Conservation (phyloP, 2,888 invertebrate species). For the Tetramorium bicarinatum region DNA sequence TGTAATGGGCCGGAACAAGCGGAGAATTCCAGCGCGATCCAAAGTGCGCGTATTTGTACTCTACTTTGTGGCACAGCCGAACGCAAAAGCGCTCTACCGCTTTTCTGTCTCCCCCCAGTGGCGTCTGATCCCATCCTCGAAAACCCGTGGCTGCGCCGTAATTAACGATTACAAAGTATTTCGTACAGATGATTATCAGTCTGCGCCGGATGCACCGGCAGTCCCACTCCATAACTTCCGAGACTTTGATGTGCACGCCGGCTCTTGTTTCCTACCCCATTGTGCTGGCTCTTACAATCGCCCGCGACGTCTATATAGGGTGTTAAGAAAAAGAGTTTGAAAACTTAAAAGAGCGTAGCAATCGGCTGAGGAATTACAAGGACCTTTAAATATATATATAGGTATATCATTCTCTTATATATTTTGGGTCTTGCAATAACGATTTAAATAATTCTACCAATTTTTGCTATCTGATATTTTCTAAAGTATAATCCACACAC, state of each 20-base stretch:
- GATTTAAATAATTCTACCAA: not conserved
- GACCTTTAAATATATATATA: not conserved
- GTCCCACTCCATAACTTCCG: conserved; percentile 85
- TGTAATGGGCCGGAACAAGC: conserved; percentile 76
- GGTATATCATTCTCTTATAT: not conserved
- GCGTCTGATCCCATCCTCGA: conserved; percentile 70
- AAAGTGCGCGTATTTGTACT: conserved; percentile 39
- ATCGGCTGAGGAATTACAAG: not conserved
- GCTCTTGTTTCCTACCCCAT: conserved; percentile 85
- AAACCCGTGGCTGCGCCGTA: conserved; percentile 79
- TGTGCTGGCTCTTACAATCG: conserved; percentile 77
- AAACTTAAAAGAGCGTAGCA: conserved; percentile 12
- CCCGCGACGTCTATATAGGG: conserved; percentile 34
- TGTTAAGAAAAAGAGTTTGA: conserved; percentile 41
- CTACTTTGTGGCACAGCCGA: conserved; percentile 48
- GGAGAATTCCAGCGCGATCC: conserved; percentile 35
- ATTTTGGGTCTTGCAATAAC: not conserved
- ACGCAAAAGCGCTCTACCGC: conserved; percentile 49
- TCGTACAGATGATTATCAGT: conserved; percentile 86
- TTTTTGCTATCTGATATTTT: not conserved
- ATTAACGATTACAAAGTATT: conserved; percentile 86
- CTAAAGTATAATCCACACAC: not conserved
- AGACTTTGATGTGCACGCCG: conserved; percentile 85
- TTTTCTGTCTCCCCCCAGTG: conserved; percentile 31
- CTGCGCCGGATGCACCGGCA: conserved; percentile 84